These are phyloP conservation scores for Corydoras sp. DNA, from an alignment of 2,113 vertebrate species.

Conservation along the genomic window DNA sequence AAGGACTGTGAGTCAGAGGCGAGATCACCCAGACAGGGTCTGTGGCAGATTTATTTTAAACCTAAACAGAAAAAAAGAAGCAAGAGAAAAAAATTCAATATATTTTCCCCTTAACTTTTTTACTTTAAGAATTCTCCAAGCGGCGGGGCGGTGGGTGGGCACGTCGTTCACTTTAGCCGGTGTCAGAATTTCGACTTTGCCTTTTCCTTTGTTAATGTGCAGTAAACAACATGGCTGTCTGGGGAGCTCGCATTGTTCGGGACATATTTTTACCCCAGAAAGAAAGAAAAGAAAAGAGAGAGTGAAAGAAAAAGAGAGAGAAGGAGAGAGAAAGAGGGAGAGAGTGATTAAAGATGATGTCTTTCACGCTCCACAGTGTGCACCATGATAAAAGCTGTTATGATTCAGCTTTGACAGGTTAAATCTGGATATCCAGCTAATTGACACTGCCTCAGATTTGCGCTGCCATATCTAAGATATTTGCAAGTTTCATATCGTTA, in stretches of 20 bases:
- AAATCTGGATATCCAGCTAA: slow-evolving; percentile 64
- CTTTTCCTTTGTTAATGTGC: slow-evolving; percentile 71
- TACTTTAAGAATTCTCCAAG: slow-evolving; percentile 51
- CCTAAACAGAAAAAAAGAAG: slow-evolving; percentile 13
- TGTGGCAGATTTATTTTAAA: slow-evolving; percentile 38
- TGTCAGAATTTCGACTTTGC: slow-evolving; percentile 65
- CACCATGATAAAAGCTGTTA: slow-evolving; percentile 64
- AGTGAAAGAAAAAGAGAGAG: slow-evolving; percentile 35
- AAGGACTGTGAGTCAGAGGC: slow-evolving; percentile 29
- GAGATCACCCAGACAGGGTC: slow-evolving; percentile 9
- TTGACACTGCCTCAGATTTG: slow-evolving; percentile 63
- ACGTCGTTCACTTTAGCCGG: slow-evolving; percentile 60
- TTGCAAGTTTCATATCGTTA: slow-evolving; percentile 53
- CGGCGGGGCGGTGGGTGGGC: slow-evolving; percentile 42
- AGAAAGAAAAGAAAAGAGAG: slow-evolving; percentile 8
- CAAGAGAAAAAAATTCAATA: slow-evolving; percentile 32
- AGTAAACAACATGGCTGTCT: slow-evolving; percentile 73
- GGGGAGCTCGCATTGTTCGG: slow-evolving; percentile 58
- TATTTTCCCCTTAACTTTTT: slow-evolving; percentile 42
- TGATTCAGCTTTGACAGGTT: slow-evolving; percentile 68
- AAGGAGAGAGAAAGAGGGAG: slow-evolving; percentile 21
- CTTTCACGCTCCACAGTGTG: slow-evolving; percentile 57
- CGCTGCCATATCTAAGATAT: slow-evolving; percentile 52
- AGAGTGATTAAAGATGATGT: slow-evolving; percentile 67
- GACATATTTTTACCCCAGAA: slow-evolving; percentile 61